Evolutionary conservation across 2,113 vertebrate species (phyloP).

Genomic region (Erinaceus europaeus): DNA sequence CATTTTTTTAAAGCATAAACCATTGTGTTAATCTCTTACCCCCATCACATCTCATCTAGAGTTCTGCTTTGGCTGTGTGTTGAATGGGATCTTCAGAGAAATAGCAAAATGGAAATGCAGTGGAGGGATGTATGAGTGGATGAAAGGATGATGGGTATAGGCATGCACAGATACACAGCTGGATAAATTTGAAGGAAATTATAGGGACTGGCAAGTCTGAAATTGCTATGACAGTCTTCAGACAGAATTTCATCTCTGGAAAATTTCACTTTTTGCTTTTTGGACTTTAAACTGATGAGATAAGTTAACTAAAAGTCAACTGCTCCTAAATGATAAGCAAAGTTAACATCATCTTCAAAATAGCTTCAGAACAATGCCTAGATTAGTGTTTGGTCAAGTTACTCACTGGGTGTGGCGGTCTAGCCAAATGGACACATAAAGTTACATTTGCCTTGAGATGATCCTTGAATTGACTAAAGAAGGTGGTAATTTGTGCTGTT

Average conservation of each 20-base stretch:
- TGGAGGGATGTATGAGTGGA: neutral
- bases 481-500: accelerated
- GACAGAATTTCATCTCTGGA: neutral
- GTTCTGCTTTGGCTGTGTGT: neutral
- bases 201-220: neutral
- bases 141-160: neutral
- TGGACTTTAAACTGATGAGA: neutral
- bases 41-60: accelerated
- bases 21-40: accelerated
- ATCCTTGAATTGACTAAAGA: neutral
- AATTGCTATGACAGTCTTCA: accelerated
- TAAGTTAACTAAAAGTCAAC: neutral
- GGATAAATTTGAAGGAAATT: neutral
- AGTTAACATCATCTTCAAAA: neutral
- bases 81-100: neutral
- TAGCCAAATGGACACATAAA: accelerated
- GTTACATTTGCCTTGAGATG: accelerated
- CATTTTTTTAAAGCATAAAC: neutral
- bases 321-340: accelerated
- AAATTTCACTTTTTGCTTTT: neutral
- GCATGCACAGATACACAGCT: accelerated
- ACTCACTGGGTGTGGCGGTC: accelerated
- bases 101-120: neutral
- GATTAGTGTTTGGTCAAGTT: no score
- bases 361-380: neutral